These are phyloP conservation scores for Coregonus ussuriensis DNA, from an alignment of 2,797 vertebrate genomes.

Conservation along the genomic window DNA sequence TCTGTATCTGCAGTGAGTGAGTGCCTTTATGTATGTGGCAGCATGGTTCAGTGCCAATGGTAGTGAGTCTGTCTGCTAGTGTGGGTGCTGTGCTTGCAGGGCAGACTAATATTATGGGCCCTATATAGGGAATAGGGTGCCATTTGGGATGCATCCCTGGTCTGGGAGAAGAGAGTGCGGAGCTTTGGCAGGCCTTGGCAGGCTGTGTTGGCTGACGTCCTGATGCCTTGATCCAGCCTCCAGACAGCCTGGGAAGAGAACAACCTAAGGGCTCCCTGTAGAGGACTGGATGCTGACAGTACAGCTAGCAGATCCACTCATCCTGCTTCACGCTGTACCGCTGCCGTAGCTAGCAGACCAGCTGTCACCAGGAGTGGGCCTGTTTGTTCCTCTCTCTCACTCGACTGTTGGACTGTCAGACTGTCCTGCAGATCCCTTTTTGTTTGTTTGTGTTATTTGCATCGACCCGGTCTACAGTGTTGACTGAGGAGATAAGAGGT, in stretches of 20 bases:
- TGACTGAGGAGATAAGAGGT: background rate
- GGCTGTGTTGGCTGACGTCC: background rate
- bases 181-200: background rate
- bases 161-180: background rate
- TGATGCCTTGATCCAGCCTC: background rate
- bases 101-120: background rate
- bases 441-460: background rate
- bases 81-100: background rate
- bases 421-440: background rate
- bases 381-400: background rate
- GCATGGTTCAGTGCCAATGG: background rate
- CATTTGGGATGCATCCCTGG: background rate
- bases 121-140: background rate
- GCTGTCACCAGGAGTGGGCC: background rate
- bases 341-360: background rate
- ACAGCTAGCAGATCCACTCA: conserved; percentile 3
- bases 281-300: background rate
- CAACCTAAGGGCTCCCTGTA: background rate
- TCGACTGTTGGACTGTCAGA: background rate
- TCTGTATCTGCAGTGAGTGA: background rate
- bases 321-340: background rate
- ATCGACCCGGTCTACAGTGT: background rate
- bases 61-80: background rate
- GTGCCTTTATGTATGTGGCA: background rate
- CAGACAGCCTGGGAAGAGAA: background rate